These are phyloP conservation scores for Thecophora atra DNA, from an alignment of 2,888 invertebrate species.

Conservation along the genomic window DNA sequence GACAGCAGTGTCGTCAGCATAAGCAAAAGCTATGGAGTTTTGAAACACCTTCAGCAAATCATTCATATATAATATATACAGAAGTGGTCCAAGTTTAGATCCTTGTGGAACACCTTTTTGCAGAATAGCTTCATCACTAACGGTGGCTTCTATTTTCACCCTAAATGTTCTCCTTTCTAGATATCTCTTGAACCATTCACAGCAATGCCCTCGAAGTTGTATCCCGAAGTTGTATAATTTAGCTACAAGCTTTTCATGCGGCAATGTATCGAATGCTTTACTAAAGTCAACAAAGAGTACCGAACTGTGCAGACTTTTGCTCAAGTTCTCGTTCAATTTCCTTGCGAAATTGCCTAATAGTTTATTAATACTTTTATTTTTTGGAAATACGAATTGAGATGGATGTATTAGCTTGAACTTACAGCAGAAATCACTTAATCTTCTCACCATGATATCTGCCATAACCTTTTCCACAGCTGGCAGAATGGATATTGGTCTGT, in stretches of 20 bases:
- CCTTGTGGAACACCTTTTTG: constrained; percentile 8
- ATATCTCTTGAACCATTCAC: constrained; percentile 28
- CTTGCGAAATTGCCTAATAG: constrained; percentile 15
- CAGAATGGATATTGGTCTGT: constrained; percentile 12
- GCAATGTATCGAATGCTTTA: constrained; percentile 32
- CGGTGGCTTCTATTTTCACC: background rate
- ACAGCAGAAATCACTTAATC: constrained; percentile 15
- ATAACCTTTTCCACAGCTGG: constrained; percentile 21
- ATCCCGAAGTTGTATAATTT: too few relatives aligned
- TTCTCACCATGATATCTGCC: constrained; percentile 30
- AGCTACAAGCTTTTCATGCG: background rate
- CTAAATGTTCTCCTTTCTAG: background rate
- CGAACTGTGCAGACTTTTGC: constrained; percentile 1
- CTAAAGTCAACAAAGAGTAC: constrained; percentile 28
- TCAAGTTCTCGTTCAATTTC: constrained; percentile 5
- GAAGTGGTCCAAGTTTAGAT: constrained; percentile 15
- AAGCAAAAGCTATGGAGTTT: constrained; percentile 15
- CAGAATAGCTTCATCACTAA: background rate
- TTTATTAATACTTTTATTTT: constrained; percentile 19
- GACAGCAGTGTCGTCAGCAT: constrained; percentile 26
- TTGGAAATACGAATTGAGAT: constrained; percentile 10
- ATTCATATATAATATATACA: constrained; percentile 25
- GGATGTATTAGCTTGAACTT: constrained; percentile 19
- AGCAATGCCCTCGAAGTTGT: constrained; percentile 9
- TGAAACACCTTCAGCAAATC: background rate